Evolutionary conservation across 2,113 vertebrate genomes (phyloP).

Genomic region (Prinia subflava): DNA sequence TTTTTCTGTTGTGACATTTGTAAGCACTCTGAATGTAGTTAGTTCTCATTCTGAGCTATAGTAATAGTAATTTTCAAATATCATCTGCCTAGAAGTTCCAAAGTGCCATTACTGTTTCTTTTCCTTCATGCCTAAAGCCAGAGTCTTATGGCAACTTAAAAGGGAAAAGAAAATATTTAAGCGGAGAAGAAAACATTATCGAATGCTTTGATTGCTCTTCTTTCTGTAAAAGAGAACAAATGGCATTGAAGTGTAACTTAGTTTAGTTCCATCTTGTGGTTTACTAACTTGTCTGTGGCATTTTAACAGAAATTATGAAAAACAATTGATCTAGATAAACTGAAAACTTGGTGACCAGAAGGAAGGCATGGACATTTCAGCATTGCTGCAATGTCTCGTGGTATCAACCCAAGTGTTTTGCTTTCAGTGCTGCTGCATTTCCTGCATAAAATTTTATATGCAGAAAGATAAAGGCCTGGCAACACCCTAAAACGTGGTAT

Average conservation of each 20-base stretch:
- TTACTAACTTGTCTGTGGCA: constrained; percentile 35
- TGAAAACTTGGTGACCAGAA: constrained; percentile 32
- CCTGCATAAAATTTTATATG: constrained; percentile 1
- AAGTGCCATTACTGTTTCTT: neutral
- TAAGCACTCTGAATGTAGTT: neutral
- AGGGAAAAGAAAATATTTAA: neutral
- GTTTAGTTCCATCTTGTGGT: neutral
- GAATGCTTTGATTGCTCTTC: neutral
- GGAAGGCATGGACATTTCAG: constrained; percentile 42
- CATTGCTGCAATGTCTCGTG: constrained; percentile 14
- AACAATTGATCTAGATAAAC: constrained; percentile 38
- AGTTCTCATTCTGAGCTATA: neutral
- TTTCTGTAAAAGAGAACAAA: neutral
- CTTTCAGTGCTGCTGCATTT: constrained; percentile 31
- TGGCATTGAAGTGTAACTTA: neutral
- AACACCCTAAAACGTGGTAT: constrained; percentile 25
- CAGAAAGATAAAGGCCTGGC: constrained; percentile 14
- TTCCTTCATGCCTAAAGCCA: neutral
- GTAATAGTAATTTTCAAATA: neutral
- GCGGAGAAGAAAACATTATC: neutral
- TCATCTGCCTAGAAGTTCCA: neutral
- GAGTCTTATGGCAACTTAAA: neutral
- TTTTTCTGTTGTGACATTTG: neutral
- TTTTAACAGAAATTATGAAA: constrained; percentile 53
- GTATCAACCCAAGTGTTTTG: constrained; percentile 28